Evolutionary conservation across 2,113 vertebrate species (phyloP), one percentile per base, ranked within the genome.

Genomic region (Rhizomys pruinosus): DNA sequence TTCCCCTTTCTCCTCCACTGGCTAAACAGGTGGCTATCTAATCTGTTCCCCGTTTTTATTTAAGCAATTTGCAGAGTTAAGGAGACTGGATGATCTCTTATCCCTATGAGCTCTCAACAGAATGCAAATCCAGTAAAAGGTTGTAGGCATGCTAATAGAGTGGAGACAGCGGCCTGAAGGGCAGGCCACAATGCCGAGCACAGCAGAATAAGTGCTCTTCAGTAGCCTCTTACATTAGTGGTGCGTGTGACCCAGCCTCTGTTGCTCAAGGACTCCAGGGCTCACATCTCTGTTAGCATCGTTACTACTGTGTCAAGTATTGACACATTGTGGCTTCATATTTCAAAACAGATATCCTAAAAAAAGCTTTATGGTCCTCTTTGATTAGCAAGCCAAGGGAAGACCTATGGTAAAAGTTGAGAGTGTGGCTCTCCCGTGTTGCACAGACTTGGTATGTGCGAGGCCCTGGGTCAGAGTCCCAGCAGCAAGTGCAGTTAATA

Each of bases 231-330:
- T 23, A 37, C 73, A 6, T 82, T 22, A 3, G 4, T 6, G 4
- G 23, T 19, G 0, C 32, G 16, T 0, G 0, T 29, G 61, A 57
- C 57, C 78, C 8, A 27, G 59, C 57, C n/a, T 57, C 25, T 23
- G 57, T 17, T 0, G 0, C 39, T n/a, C n/a, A 37, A 4, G 25
- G 42, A 25, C 63, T 44, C 32, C 61, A 29, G 39, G 7, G 0
- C 39, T 17, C 3, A 0, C 3, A 15, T 7, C 39, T 29, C 64
- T 55, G 20, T 8, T 29, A 73, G 5, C 71, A 27, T 42, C 12
- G 34, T 68, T 7, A 11, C 32, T 37, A 57, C 20, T 64, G 22
- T 61, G 42, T 42, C 52, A 8, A 37, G n/a, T 12, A 7, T 11
- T 29, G n/a, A n/a, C 34, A 3, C 8, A 34, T 25, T 29, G 27